phyloP scores from a whole-genome alignment of 2,797 vertebrate species.

The Xenops minutus region DNA sequence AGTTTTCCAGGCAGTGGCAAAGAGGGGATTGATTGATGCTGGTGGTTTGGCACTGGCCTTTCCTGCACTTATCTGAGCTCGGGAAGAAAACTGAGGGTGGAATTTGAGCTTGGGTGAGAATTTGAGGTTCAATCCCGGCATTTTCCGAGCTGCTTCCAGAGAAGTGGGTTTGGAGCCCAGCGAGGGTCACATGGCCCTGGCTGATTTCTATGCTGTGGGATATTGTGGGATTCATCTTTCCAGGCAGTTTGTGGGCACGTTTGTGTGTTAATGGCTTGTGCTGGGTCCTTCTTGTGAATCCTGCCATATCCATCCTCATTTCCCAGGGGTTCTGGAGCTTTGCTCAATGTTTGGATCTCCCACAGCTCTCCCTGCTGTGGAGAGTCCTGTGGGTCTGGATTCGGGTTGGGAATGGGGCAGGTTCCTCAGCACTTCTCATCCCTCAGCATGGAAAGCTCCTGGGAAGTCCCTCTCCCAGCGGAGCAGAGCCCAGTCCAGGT shows the following conservation, averaged over 20 bases:
- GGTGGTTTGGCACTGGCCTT: neutral
- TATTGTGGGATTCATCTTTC: rapidly evolving
- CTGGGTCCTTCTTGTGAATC: neutral
- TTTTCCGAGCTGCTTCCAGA: neutral
- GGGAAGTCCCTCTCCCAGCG: neutral
- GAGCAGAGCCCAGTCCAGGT: neutral
- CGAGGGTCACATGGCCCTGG: rapidly evolving
- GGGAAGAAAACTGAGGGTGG: neutral
- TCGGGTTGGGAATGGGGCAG: rapidly evolving
- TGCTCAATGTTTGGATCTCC: rapidly evolving
- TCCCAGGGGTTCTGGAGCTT: neutral
- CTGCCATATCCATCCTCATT: rapidly evolving
- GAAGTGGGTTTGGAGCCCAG: rapidly evolving
- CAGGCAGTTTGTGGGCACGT: rapidly evolving
- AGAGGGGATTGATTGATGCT: rapidly evolving
- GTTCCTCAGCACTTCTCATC: rapidly evolving
- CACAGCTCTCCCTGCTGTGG: neutral
- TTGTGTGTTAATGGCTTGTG: rapidly evolving
- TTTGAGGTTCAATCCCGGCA: neutral
- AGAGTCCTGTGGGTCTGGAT: rapidly evolving
- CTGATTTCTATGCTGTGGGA: neutral
- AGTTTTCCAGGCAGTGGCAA: neutral
- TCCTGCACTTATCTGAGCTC: rapidly evolving
- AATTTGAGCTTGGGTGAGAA: neutral
- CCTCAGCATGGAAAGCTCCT: rapidly evolving